Evolutionary conservation across 37 sponge, comb jelly and placozoan species (phyloP).

Genomic region (Diacarnus erythraeanus): DNA sequence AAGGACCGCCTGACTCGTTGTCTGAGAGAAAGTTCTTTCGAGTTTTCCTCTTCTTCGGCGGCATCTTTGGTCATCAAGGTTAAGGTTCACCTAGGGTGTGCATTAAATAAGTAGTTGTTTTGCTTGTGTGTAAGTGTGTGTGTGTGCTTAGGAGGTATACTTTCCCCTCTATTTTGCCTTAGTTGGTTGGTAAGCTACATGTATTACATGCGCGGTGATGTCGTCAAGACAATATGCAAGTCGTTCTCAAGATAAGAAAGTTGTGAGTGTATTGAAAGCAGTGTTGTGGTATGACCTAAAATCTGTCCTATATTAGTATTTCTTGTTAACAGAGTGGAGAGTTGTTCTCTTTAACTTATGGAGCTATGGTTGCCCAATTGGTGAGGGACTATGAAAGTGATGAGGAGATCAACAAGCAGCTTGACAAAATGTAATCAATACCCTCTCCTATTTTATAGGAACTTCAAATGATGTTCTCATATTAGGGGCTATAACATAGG

Average conservation of each 20-base stretch:
- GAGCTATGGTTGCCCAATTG: constrained; percentile 94
- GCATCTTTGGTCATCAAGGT: not conserved
- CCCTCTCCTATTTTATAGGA: not conserved
- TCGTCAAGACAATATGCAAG: constrained; percentile 30
- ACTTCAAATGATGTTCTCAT: not conserved
- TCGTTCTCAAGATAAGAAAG: constrained; percentile 31
- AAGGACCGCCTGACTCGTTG: not conserved
- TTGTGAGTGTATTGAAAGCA: constrained; percentile 8
- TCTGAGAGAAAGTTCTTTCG: not conserved
- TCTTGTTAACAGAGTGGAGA: constrained; percentile 70
- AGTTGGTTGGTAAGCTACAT: no score
- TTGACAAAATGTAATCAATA: constrained; percentile 80
- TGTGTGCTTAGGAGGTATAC: no score
- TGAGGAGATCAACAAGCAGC: constrained; percentile 95
- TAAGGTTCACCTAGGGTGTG: no score
- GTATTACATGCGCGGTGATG: no score
- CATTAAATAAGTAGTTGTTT: constrained; percentile 6
- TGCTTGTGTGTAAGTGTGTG: no score
- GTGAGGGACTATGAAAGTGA: constrained; percentile 93
- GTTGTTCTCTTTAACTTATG: constrained; percentile 96
- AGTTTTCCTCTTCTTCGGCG: not conserved
- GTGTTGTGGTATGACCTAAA: not conserved
- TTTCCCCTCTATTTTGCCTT: no score
- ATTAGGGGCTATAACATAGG: constrained; percentile 97
- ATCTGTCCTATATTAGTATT: not conserved